Percentiles rank a stretch among this genome's conserved stretches.
phyloP scores from a whole-genome alignment of 1,140 invertebrate species.

The Drosophila dunni region DNA sequence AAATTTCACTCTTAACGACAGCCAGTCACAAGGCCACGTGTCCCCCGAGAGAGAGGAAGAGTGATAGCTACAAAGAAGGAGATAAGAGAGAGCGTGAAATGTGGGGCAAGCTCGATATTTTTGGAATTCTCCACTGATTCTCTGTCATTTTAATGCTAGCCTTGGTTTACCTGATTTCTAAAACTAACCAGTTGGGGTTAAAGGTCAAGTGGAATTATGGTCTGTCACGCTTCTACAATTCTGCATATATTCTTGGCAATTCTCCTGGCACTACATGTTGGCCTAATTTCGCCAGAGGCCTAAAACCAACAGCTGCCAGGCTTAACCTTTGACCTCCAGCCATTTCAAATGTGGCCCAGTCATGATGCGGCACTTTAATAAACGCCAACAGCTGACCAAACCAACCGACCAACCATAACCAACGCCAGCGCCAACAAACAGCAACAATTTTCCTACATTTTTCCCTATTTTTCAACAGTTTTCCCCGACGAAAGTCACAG shows the following conservation, averaged over 20 bases:
- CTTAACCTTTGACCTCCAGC: constrained; percentile 37
- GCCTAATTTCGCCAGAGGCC: constrained; percentile 34
- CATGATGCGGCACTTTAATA: constrained; percentile 49
- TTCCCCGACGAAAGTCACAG: constrained; percentile 2
- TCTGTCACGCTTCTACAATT: constrained; percentile 33
- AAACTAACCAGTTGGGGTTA: constrained; percentile 9
- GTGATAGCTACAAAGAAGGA: background rate
- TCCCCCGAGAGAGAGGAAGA: background rate
- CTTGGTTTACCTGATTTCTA: constrained; percentile 12
- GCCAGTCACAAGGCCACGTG: background rate
- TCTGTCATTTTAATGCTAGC: constrained; percentile 1
- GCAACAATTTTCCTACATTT: background rate
- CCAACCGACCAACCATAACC: background rate
- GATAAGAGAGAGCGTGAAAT: background rate
- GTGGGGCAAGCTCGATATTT: background rate
- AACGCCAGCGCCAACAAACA: background rate
- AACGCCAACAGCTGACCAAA: constrained; percentile 21
- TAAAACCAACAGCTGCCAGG: constrained; percentile 20
- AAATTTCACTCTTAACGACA: background rate
- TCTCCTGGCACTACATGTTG: constrained; percentile 27
- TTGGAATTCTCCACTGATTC: background rate
- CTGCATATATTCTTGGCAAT: constrained; percentile 31
- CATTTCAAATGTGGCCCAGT: constrained; percentile 15
- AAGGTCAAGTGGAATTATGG: constrained; percentile 41
- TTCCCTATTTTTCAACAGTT: background rate